Base-by-base conservation (phyloP, 1,140 invertebrate species). In the Thaumatotibia leucotreta region DNA sequence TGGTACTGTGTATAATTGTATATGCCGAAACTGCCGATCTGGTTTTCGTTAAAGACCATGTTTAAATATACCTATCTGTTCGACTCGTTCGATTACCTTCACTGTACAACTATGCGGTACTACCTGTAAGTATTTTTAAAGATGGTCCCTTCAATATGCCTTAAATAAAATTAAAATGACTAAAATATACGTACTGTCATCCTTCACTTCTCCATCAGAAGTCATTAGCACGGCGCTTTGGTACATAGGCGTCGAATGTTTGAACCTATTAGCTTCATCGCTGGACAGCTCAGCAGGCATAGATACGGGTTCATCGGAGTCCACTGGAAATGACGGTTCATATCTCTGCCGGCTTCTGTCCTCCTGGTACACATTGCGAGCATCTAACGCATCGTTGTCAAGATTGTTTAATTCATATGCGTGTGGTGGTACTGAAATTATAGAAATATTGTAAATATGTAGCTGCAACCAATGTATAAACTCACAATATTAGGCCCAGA, bases 211-310 rank as follows among this genome's bases (percentile, higher is more conserved):
- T 33, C 70, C 78, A 54, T 91, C 88, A 14, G 76, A 78, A 11
- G 77, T 69, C 33, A 71, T 71, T 3, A 92, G 69, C 2, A 91
- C 88, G 0, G 94, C 95, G 67, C 95, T 95, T 79, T 95, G 95
- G 77, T 96, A 96, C 10, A 94, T 92, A 0, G 95, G 95, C 76
- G 94, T 95, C 32, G 94, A 94, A 76, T 96, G 93, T 72, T 94
- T 95, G 81, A 95, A 96, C 6, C 65, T 86, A n/a, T n/a, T n/a
- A 76, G 17, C 79, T 75, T 87, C 87, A n/a, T 91, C 87, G 65
- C 77, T 91, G 11, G 88, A 88, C 52, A 92, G 67, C 52, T 87
- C 88, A 1, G 78, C 89, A 11, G 89, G 91, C 91, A 91, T 92
- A 0, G 91, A 92, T 2, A 91, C 88, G 3, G 91, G 91, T 39